Base-by-base conservation (phyloP, 2,797 vertebrate genomes). In the Gymnodraco acuticeps region DNA sequence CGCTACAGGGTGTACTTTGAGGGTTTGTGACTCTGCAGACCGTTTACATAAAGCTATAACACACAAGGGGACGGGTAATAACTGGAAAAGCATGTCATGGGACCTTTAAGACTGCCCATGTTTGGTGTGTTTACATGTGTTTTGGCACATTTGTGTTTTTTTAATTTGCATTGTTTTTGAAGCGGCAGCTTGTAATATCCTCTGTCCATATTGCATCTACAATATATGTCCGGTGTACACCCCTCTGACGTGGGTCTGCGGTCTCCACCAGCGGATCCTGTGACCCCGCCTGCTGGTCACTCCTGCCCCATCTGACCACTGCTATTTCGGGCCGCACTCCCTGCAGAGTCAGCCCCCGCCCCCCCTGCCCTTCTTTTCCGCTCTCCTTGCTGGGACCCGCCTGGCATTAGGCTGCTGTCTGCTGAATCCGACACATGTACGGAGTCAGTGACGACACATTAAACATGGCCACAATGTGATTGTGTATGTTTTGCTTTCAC, bases 281-380 rank as follows among this genome's bases (percentile, higher is more conserved):
- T 72, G 76, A 89, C 84, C 87, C 82, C 68, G 77, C 86, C 81
- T 53, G 81, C 84, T 84, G 87, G 87, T 93, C 93, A 73, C 89
- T 92, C 72, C 73, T 71, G 83, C 64, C 89, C 90, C 80, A 87
- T 65, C 80, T 87, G 90, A 92, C 90, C 72, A 65, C 72, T 84
- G 91, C 93, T 92, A 92, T 93, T 93, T 70, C 87, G 83, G 88
- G 87, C 67, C 73, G 14, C 59, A 61, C 38, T 79, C 75, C 86
- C 90, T 84, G 87, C 85, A 81, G 87, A 80, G 87, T 91, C 89
- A 88, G 86, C 81, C 85, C 70, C 72, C 75, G 60, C 42, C 56
- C 73, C 64, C 53, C 52, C 56, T 17, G 16, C 56, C 70, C 70
- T 78, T 59, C 68, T 55, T 71, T 86, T 90, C 89, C 82, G 71